Evolutionary conservation across 2,113 vertebrate genomes (phyloP).

Genomic region (Opisthocomus hoazin): DNA sequence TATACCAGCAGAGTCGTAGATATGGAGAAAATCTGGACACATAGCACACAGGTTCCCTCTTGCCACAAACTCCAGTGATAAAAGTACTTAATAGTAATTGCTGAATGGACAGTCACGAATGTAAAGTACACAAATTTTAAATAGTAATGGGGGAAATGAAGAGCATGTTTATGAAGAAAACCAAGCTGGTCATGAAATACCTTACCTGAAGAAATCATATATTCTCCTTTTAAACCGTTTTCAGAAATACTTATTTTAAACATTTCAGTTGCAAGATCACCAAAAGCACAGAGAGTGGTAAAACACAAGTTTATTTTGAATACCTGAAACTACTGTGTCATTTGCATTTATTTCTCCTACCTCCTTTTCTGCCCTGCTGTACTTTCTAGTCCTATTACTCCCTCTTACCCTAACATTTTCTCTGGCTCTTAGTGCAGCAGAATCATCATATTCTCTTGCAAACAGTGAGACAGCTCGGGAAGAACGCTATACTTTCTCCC

Average conservation of each 20-base stretch:
- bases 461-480: background rate
- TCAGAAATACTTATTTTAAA: background rate
- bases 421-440: background rate
- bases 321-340: background rate
- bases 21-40: background rate
- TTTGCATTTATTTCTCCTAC: background rate
- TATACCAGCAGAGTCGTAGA: background rate
- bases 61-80: background rate
- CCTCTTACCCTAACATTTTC: background rate
- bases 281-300: background rate
- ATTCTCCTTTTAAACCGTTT: background rate
- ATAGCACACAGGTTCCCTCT: background rate
- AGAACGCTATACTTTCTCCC: background rate
- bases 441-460: background rate
- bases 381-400: background rate
- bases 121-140: background rate
- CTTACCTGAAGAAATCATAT: background rate
- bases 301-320: background rate
- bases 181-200: background rate
- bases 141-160: background rate
- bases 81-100: background rate
- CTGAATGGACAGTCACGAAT: background rate
- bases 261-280: background rate
- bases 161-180: background rate
- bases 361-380: background rate